Base-by-base conservation (phyloP, 1,140 invertebrate genomes). In the Drosophila willistoni region DNA sequence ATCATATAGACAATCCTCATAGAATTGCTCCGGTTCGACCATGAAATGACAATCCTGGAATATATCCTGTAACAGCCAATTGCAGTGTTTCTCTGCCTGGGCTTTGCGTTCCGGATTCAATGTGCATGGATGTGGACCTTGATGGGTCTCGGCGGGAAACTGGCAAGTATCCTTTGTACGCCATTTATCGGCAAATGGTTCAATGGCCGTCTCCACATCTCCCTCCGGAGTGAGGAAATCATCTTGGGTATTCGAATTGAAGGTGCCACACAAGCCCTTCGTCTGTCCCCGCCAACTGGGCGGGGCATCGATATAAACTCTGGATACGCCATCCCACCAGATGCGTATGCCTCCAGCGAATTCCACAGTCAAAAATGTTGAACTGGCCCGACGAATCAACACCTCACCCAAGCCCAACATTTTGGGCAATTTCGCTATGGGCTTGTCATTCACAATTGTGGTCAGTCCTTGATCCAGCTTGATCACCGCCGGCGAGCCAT, bases 141-240 rank as follows among this genome's bases (percentile, higher is more conserved):
- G 93, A n/a, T 74, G 72, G 2, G 93, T 90, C 7, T 93, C 92
- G 1, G 93, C 81, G 3, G 94, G 85, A 36, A 95, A 93, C 56
- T 95, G 93, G 89, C 97, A 97, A 13, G 94, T 93, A 84, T 96
- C 95, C 29, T 94, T 94, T 0, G 95, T 96, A 91, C 96, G 97
- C 97, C 97, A 98, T 80, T 97, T 97, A 89, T 97, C 97, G 0
- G 96, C 97, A 91, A 98, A 98, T 0, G 95, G 94, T 7, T 95
- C 93, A 0, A 95, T 93, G 0, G 95, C 94, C 51, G 96, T 94
- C 85, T 98, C 97, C 0, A 96, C 91, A 84, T 98, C 97, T 14
- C 96, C 96, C 85, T 97, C 96, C 0, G 96, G 96, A 0, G 97
- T 98, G 6, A 96, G 82, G 91, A 98, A 98, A 91, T 98, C 97